Evolutionary conservation across 2,113 vertebrate species (phyloP), one percentile per base, ranked within the genome.

Genomic region (Embiotoca jacksoni): DNA sequence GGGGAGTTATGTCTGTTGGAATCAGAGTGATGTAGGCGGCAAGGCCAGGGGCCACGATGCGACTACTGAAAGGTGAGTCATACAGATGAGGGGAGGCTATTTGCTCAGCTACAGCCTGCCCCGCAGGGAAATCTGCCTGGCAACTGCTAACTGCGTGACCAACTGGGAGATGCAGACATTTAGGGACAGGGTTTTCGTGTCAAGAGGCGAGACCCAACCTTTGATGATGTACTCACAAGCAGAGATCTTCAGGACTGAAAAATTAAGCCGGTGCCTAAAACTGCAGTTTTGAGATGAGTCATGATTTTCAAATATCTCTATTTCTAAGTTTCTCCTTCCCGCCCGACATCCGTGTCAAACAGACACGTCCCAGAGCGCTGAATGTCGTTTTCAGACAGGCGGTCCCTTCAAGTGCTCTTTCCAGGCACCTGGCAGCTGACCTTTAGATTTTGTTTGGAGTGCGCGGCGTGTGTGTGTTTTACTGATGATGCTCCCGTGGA

Each of bases 51-150:
- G 84, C 58, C 66, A 53, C 5, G 39, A 30, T 58, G 74, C 7
- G 3, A 73, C 57, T 50, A 79, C 81, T 77, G 81, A 62, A 80
- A 81, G 84, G 86, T 89, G 85, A 92, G 68, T 93, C 91, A 89
- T 41, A 54, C 39, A 15, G 64, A 76, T 52, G 79, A 87, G 74
- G n/a, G 39, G 68, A 70, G 75, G 74, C 68, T 68, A 56, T 80
- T 81, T 84, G 82, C 71, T 86, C 84, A 58, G 71, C 57, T 36
- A n/a, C 78, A 60, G 86, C 82, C 70, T 62, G 59, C 79, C 76
- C 82, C 72, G 60, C 39, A 39, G 80, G 73, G 63, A 75, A 77
- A 67, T 78, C 80, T 90, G 71, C 88, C 64, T 8, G 46, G 82
- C 75, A 89, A 92, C 85, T 69, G 44, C 7, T 36, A 37, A 15